A percentile compares a stretch with the other conserved stretches of the same genome.
These are phyloP conservation scores for Acronicta psi DNA, from an alignment of 2,888 invertebrate genomes.

Conservation along the genomic window DNA sequence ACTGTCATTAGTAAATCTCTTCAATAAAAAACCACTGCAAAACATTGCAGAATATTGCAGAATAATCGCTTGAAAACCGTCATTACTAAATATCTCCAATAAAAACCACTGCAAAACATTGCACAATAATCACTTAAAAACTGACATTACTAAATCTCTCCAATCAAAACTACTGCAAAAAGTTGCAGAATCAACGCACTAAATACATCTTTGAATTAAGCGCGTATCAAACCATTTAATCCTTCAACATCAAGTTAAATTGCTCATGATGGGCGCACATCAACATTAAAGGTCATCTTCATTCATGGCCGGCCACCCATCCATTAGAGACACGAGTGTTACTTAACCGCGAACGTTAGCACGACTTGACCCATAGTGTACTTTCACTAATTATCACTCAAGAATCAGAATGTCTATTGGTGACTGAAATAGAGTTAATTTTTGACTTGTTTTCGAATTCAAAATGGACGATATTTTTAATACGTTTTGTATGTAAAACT, in stretches of 20 bases:
- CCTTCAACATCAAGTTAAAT: slow-evolving; percentile 19
- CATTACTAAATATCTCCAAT: no score
- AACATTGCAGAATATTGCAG: background rate
- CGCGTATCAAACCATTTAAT: slow-evolving; percentile 11
- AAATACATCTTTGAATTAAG: background rate
- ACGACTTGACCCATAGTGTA: slow-evolving; percentile 25
- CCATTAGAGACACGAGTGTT: slow-evolving; percentile 26
- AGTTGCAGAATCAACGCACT: background rate
- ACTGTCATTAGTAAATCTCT: background rate
- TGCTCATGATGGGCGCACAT: slow-evolving; percentile 6
- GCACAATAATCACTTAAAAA: no score
- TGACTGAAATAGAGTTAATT: no score
- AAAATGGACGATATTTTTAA: no score
- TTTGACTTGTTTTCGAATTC: no score
- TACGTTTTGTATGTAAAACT: no score
- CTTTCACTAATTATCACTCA: slow-evolving; percentile 38
- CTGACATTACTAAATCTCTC: background rate
- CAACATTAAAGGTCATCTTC: slow-evolving; percentile 29
- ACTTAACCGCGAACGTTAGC: slow-evolving; percentile 26
- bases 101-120: no score
- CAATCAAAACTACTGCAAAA: background rate
- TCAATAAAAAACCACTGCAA: background rate
- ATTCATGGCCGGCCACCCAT: slow-evolving; percentile 27
- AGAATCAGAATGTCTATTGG: background rate
- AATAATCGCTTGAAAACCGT: no score